Evolutionary conservation across 2,888 invertebrate genomes (phyloP), one percentile per base, ranked within the genome.

Genomic region (Drosophila subsilvestris): DNA sequence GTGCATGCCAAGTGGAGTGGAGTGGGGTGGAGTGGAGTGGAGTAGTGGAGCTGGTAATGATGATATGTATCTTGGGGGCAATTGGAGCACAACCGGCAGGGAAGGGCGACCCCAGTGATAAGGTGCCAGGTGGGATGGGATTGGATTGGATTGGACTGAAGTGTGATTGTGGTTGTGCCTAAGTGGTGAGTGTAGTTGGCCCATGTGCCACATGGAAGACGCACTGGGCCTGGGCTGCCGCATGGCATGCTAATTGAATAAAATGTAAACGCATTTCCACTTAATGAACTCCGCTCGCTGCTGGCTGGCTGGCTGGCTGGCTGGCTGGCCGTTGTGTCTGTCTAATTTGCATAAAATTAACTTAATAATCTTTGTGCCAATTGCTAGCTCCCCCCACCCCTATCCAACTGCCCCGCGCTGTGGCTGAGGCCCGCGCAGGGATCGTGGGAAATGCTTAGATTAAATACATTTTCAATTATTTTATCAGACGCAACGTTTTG

Each of bases 401-500:
- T 1, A 14, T 7, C 18, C 9, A 29, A 18, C 51, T 14, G 43
- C 25, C 10, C 3, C 3, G 17, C 12, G 37, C 37, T 37, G 37
- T 37, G 37, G 37, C 37, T 6, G n/a, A n/a, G 18, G 25, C 25
- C 37, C 18, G 49, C 27, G 6, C 17, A 48, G 47, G 58, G 72
- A 85, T 80, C 89, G 89, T 85, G 85, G 89, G 89, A 85, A 85
- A 72, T 78, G 66, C 20, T 55, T 74, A 85, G 89, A 87, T 84
- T 88, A 88, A 75, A 79, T 81, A 85, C 74, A 56, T 79, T 88
- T 84, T 84, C 85, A 87, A 87, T 88, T 88, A 85, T 88, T 84
- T 84, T 84, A 84, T 84, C 84, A 87, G 87, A 37, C 37, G 12
- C 48, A 51, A 43, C 62, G 68, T 61, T 87, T 85, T 87, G 86